Evolutionary conservation across 2,888 invertebrate species (phyloP).

Genomic region (Metallyticus violacea): DNA sequence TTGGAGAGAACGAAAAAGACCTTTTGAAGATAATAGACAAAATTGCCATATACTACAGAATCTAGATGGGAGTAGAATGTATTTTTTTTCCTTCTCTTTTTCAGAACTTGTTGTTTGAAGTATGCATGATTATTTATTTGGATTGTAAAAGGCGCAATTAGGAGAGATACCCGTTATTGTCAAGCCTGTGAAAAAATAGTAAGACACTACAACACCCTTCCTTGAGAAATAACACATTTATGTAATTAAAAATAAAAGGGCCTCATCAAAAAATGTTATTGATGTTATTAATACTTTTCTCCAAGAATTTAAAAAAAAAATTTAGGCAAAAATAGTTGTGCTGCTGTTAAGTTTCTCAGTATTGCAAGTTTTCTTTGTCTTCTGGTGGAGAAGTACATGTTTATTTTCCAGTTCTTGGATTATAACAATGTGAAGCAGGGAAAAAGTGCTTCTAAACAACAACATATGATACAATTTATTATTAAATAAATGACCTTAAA

Average conservation of each 20-base stretch:
- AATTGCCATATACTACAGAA: neutral
- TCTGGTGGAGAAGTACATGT: neutral
- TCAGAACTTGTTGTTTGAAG: neutral
- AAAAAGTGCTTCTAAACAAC: neutral
- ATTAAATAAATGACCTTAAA: neutral
- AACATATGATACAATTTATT: too few species aligned
- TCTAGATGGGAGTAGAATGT: neutral
- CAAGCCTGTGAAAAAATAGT: neutral
- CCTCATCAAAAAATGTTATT: conserved; percentile 15
- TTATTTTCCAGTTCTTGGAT: neutral
- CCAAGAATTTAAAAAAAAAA: neutral
- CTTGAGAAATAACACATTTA: neutral
- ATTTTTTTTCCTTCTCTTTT: neutral
- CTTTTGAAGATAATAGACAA: neutral
- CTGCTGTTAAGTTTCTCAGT: neutral
- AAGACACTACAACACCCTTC: neutral
- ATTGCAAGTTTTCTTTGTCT: neutral
- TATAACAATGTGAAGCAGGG: neutral
- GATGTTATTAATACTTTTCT: neutral
- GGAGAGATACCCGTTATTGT: neutral
- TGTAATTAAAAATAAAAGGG: conserved; percentile 10
- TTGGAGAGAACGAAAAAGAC: neutral
- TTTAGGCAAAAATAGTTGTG: neutral
- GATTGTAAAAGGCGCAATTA: neutral
- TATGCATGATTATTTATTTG: neutral